Percentiles rank a stretch among this genome's conserved stretches.
Evolutionary conservation across 2,113 vertebrate genomes (phyloP).

Genomic region (Myocastor coypus): DNA sequence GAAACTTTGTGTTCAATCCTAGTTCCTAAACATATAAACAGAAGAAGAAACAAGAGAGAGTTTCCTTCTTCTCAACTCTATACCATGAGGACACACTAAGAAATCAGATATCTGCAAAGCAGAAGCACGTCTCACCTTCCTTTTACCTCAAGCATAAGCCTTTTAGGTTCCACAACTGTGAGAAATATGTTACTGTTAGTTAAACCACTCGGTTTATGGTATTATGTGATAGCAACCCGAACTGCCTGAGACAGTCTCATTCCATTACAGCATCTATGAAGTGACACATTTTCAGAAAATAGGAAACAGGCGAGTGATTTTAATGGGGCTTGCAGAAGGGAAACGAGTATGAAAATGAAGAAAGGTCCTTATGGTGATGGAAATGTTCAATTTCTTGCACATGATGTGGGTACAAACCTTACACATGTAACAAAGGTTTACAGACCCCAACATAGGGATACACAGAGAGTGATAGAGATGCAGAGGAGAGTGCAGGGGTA

Average conservation of each 20-base stretch:
- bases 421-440: neutral
- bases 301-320: neutral
- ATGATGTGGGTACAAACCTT: neutral
- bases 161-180: neutral
- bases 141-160: neutral
- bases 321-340: neutral
- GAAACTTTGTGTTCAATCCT: neutral
- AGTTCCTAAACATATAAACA: neutral
- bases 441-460: neutral
- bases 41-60: neutral
- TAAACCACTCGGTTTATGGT: neutral
- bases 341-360: neutral
- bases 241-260: neutral
- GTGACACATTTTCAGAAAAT: slow-evolving; percentile 1
- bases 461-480: neutral
- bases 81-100: neutral
- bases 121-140: neutral
- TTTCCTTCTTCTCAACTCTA: neutral
- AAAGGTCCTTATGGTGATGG: neutral
- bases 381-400: neutral
- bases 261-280: neutral
- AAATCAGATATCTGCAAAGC: neutral
- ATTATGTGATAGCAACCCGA: neutral
- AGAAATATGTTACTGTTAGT: neutral
- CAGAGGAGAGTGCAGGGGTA: too few relatives aligned